Evolutionary conservation across 2,797 vertebrate genomes (phyloP).

Genomic region (Eospalax fontanierii): DNA sequence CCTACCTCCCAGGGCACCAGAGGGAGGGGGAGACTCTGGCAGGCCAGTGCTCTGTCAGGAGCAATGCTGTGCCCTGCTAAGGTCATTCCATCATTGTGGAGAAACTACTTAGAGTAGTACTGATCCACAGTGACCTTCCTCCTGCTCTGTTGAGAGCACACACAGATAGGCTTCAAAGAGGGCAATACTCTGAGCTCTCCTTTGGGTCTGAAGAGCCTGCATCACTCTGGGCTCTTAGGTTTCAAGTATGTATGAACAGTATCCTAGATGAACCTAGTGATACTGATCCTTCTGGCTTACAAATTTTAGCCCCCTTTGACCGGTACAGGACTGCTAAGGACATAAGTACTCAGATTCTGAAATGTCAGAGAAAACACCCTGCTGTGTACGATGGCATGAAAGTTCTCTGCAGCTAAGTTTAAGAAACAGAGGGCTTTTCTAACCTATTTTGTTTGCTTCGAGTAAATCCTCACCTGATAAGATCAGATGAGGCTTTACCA

Average conservation of each 20-base stretch:
- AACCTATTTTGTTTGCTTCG: background rate
- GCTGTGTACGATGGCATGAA: fast-evolving
- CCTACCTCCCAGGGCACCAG: fast-evolving
- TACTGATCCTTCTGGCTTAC: background rate
- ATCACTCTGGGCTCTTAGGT: background rate
- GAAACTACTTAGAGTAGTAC: fast-evolving
- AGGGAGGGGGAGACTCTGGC: background rate
- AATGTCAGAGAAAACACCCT: fast-evolving
- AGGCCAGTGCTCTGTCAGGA: background rate
- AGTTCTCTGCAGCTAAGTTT: background rate
- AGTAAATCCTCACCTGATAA: background rate
- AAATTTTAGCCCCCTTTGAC: background rate
- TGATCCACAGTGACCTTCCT: background rate
- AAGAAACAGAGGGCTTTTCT: background rate
- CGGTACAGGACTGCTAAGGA: background rate
- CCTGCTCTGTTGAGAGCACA: fast-evolving
- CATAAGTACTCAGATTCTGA: background rate
- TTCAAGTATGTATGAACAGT: fast-evolving
- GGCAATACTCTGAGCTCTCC: fast-evolving
- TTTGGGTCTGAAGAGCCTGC: background rate
- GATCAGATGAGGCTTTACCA: fast-evolving
- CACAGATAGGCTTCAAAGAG: background rate
- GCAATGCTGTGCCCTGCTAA: fast-evolving
- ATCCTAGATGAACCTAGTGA: too few relatives aligned
- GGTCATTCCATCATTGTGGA: background rate